These are phyloP conservation scores for Balaeniceps rex DNA, from an alignment of 2,113 vertebrate species.

Conservation along the genomic window DNA sequence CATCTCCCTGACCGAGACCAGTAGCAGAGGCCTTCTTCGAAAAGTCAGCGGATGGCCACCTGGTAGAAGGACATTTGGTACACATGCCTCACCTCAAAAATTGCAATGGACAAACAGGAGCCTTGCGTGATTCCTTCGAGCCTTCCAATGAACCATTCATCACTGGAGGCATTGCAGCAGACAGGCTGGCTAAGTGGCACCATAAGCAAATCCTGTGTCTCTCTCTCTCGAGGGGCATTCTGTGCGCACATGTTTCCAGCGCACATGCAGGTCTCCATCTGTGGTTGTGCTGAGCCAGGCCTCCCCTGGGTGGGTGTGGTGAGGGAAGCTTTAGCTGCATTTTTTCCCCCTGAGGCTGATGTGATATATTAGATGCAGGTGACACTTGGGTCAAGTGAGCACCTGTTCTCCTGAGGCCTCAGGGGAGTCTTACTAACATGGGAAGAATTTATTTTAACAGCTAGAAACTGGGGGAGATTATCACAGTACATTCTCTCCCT, in stretches of 20 bases:
- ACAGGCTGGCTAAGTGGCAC: background rate
- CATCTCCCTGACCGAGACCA: background rate
- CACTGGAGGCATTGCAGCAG: background rate
- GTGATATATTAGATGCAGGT: slow-evolving; percentile 69
- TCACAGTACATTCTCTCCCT: slow-evolving; percentile 30
- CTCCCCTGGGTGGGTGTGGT: background rate
- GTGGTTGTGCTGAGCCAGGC: slow-evolving; percentile 32
- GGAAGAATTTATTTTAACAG: slow-evolving; percentile 68
- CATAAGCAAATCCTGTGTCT: background rate
- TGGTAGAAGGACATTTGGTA: background rate
- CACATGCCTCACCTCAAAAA: background rate
- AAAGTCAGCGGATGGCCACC: background rate
- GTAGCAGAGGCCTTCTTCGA: background rate
- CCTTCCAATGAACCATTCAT: background rate
- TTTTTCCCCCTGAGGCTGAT: slow-evolving; percentile 40
- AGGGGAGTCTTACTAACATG: slow-evolving; percentile 62
- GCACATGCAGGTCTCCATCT: background rate
- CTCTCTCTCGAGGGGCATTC: accelerated
- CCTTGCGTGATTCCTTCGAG: background rate
- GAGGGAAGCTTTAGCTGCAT: slow-evolving; percentile 20
- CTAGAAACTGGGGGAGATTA: slow-evolving; percentile 25
- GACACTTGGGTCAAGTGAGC: slow-evolving; percentile 67
- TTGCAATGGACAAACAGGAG: background rate
- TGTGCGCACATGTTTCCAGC: background rate
- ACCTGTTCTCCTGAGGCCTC: slow-evolving; percentile 70